Evolutionary conservation across 2,113 vertebrate species (phyloP).

Genomic region (Clinocottus analis): DNA sequence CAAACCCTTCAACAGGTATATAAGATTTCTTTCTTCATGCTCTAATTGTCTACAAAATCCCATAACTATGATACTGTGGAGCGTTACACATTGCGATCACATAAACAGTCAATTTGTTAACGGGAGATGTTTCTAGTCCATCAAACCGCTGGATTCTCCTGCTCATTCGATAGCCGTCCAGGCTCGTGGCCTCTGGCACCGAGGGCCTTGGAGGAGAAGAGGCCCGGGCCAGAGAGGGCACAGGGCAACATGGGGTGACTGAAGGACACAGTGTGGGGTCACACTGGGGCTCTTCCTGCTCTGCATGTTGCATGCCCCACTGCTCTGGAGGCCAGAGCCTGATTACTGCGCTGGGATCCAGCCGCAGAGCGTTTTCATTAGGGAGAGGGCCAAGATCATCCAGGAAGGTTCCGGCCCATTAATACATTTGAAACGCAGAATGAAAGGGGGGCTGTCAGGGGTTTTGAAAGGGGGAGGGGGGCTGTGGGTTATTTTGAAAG

Average conservation of each 20-base stretch:
- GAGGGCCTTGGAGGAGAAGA: constrained; percentile 54
- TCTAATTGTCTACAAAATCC: constrained; percentile 33
- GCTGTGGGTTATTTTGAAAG: constrained; percentile 84
- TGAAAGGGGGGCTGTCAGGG: constrained; percentile 72
- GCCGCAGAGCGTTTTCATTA: constrained; percentile 85
- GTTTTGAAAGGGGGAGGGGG: constrained; percentile 43
- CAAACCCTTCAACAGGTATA: constrained; percentile 9
- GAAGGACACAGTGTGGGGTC: constrained; percentile 77
- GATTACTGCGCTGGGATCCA: constrained; percentile 82
- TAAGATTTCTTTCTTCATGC: constrained; percentile 21
- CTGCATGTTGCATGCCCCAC: constrained; percentile 68
- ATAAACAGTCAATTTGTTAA: constrained; percentile 63
- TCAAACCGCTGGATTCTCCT: constrained; percentile 51
- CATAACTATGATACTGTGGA: constrained; percentile 30
- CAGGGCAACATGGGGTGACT: constrained; percentile 75
- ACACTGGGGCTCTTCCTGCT: constrained; percentile 78
- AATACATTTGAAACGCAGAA: constrained; percentile 87
- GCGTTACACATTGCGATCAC: constrained; percentile 51
- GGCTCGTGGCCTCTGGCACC: constrained; percentile 52
- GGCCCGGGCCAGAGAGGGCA: constrained; percentile 68
- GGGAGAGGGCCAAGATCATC: constrained; percentile 85
- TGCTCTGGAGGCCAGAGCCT: constrained; percentile 77
- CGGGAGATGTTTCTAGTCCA: constrained; percentile 48
- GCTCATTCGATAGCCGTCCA: constrained; percentile 32
- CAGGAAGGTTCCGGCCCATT: constrained; percentile 87